phyloP scores from a whole-genome alignment of 1,140 invertebrate genomes.

The Drosophila orena region DNA sequence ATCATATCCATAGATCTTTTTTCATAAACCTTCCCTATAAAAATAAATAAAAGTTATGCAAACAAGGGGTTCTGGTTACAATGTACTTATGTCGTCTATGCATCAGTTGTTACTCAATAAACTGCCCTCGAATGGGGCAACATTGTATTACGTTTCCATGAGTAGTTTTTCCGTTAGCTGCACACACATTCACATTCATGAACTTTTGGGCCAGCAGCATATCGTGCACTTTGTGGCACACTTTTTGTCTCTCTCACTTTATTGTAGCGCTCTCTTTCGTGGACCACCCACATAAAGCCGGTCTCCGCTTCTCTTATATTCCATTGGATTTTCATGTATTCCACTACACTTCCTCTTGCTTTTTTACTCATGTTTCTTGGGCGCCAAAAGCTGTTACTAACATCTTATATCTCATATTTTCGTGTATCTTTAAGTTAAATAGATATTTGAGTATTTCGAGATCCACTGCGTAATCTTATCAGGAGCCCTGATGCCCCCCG shows the following conservation, averaged over 20 bases:
- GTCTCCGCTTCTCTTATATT: slow-evolving; percentile 21
- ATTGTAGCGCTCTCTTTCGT: slow-evolving; percentile 18
- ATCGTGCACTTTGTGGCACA: slow-evolving; percentile 35
- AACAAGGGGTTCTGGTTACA: background rate
- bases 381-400: background rate
- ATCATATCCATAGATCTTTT: no score
- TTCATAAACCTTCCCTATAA: background rate
- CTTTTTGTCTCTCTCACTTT: slow-evolving; percentile 30
- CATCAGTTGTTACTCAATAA: slow-evolving; percentile 14
- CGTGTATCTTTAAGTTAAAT: background rate
- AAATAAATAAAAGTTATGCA: background rate
- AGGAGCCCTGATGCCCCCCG: slow-evolving; percentile 20
- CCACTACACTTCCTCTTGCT: slow-evolving; percentile 4
- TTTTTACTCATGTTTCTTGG: background rate
- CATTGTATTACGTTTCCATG: slow-evolving; percentile 46
- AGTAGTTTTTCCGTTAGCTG: slow-evolving; percentile 28
- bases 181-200: slow-evolving; percentile 13
- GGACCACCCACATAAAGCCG: slow-evolving; percentile 51
- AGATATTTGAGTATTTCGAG: background rate
- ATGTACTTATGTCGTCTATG: background rate
- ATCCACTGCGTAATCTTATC: slow-evolving; percentile 50
- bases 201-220: slow-evolving; percentile 31
- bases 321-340: slow-evolving; percentile 28
- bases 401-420: background rate
- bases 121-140: slow-evolving; percentile 36